Evolutionary conservation across 2,797 vertebrate genomes (phyloP), one percentile per base, ranked within the genome.

Genomic region (Bradypodion pumilum): DNA sequence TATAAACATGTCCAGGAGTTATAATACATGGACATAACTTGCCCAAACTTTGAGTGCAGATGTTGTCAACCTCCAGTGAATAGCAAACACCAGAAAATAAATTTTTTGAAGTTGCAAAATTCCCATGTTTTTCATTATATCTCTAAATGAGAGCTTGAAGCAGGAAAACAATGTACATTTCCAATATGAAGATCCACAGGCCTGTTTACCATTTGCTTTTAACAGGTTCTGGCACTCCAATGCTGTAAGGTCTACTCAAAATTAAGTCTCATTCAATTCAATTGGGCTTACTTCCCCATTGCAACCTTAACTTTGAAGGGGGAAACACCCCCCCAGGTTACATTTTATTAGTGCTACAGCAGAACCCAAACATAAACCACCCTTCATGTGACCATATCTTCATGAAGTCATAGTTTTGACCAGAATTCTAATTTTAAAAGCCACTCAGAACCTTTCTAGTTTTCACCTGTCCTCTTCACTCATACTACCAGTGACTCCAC

Each of bases 381-480:
- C n/a, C n/a, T n/a, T n/a, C n/a, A n/a, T n/a, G n/a, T n/a, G n/a
- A n/a, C n/a, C 32, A 15, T 65, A 74, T 66, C 37, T 66, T n/a
- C 83, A 32, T 19, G 32, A 73, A 85, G 4, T 44, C 23, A 40
- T 19, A 23, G 27, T 46, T 66, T 42, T 29, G 25, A 42, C 37
- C 52, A 74, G 74, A 73, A 79, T 56, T 56, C 72, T 37, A 74
- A 66, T 74, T 66, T 75, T 49, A 63, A 65, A 75, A 63, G 70
- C 52, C 46, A 29, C 32, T 29, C 63, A 35, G 49, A 75, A 32
- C 9, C 35, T 44, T 15, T 79, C 59, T 49, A 62, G 29, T 69
- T 80, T 75, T 62, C 52, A 78, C 68, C 59, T 74, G 62, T 79
- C 44, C 65, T 74, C 29, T 74, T 80, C 62, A 25, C 29, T 83